Conservation (phyloP, 2,113 vertebrate species). For the Cheirogaleus medius region DNA sequence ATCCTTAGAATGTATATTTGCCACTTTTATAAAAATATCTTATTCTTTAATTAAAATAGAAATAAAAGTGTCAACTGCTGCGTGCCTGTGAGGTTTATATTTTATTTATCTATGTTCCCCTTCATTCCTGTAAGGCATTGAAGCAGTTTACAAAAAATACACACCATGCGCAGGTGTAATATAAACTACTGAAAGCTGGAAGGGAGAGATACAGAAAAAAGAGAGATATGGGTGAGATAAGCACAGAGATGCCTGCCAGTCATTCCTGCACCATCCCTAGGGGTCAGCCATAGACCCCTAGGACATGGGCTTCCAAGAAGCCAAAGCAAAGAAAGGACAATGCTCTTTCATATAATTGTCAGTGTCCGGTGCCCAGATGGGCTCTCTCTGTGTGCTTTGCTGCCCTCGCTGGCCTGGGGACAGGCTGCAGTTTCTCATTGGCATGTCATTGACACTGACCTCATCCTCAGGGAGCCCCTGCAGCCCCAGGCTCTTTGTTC, state of each 20-base stretch:
- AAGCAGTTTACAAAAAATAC: background rate
- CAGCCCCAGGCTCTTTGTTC: background rate
- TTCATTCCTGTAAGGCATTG: background rate
- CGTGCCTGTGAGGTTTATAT: background rate
- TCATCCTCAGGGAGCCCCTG: background rate
- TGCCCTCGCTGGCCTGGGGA: background rate
- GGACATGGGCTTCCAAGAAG: background rate
- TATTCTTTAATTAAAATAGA: background rate
- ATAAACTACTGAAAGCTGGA: background rate
- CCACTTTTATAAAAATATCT: background rate
- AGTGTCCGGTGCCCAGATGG: background rate
- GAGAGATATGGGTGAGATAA: background rate
- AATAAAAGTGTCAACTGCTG: background rate
- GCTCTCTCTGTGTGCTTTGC: background rate
- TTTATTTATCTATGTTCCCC: background rate
- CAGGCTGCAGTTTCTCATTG: background rate
- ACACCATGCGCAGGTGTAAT: background rate
- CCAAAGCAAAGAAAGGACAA: background rate
- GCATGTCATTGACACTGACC: background rate
- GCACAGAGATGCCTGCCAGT: background rate
- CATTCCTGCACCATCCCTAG: background rate
- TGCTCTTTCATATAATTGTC: background rate
- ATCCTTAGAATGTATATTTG: background rate
- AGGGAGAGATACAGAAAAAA: background rate
- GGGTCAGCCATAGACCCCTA: background rate